phyloP scores from a whole-genome alignment of 1,140 invertebrate genomes.

The Drosophila nigrodunni region DNA sequence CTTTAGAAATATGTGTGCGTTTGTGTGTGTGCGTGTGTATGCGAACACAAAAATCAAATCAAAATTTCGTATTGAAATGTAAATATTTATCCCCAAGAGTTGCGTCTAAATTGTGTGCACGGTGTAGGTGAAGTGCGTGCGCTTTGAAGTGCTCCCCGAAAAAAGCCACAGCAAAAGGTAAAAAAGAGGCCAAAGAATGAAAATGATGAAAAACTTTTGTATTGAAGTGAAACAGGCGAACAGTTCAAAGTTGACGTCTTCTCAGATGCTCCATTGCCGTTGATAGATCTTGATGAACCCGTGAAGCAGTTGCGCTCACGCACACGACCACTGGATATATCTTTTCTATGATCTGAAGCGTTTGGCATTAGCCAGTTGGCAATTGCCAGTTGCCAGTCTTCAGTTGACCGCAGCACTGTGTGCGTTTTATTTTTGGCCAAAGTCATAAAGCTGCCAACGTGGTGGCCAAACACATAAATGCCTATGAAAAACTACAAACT shows the following conservation, averaged over 20 bases:
- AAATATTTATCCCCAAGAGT: conserved; percentile 71
- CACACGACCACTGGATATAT: conserved; percentile 61
- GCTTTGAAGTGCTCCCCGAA: conserved; percentile 67
- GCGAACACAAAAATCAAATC: conserved; percentile 68
- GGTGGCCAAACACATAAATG: conserved; percentile 59
- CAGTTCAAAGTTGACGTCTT: conserved; percentile 73
- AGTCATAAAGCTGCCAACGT: conserved; percentile 67
- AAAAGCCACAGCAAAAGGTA: conserved; percentile 10
- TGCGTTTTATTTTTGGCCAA: conserved; percentile 81
- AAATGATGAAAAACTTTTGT: conserved; percentile 14
- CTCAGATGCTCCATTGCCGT: conserved; percentile 5
- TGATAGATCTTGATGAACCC: conserved; percentile 44
- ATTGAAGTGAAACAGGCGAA: conserved; percentile 35
- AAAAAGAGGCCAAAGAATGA: conserved; percentile 16
- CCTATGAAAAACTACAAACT: conserved; percentile 56
- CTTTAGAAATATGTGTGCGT: conserved; percentile 54
- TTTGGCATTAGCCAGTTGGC: conserved; percentile 17
- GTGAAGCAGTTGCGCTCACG: conserved; percentile 52
- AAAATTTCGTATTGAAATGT: conserved; percentile 80
- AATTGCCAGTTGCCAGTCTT: conserved; percentile 15
- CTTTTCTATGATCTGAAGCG: conserved; percentile 59
- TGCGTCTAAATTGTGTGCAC: conserved; percentile 48
- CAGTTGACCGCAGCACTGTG: conserved; percentile 69
- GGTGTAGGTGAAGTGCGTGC: conserved; percentile 69
- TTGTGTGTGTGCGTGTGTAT: conserved; percentile 32